These are phyloP conservation scores for Typhlomys cinereus DNA, from an alignment of 2,113 vertebrate genomes.

Conservation along the genomic window DNA sequence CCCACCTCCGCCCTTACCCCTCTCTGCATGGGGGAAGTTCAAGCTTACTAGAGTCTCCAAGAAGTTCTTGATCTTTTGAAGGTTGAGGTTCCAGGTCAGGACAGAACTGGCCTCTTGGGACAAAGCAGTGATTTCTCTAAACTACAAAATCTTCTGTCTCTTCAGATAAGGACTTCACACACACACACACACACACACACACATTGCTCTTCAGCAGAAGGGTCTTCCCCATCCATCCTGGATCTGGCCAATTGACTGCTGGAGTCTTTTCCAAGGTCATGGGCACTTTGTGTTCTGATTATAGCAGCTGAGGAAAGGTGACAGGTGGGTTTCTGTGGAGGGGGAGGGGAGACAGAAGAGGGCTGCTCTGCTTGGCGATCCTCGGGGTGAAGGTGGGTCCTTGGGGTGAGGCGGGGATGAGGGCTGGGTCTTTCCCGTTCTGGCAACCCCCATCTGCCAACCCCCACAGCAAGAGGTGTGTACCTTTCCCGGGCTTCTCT, in stretches of 20 bases:
- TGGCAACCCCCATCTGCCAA: too few species aligned
- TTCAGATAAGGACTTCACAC: background rate
- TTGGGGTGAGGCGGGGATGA: accelerated
- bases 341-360: background rate
- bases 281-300: background rate
- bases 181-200: too few species aligned
- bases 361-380: background rate
- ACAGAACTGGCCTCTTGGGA: background rate
- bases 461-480: too few species aligned
- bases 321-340: background rate
- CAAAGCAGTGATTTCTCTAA: background rate
- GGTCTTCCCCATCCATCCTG: accelerated
- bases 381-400: too few species aligned
- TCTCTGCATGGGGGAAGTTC: background rate
- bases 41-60: background rate
- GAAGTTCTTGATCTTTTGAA: background rate
- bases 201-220: background rate
- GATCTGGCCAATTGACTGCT: too few species aligned
- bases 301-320: background rate
- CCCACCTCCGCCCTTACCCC: too few species aligned
- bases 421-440: background rate
- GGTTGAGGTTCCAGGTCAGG: background rate
- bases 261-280: background rate
- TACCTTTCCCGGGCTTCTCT: background rate
- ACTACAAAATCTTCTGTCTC: background rate